Evolutionary conservation across 2,888 invertebrate species (phyloP).

Genomic region (Trachelus troglodyta): DNA sequence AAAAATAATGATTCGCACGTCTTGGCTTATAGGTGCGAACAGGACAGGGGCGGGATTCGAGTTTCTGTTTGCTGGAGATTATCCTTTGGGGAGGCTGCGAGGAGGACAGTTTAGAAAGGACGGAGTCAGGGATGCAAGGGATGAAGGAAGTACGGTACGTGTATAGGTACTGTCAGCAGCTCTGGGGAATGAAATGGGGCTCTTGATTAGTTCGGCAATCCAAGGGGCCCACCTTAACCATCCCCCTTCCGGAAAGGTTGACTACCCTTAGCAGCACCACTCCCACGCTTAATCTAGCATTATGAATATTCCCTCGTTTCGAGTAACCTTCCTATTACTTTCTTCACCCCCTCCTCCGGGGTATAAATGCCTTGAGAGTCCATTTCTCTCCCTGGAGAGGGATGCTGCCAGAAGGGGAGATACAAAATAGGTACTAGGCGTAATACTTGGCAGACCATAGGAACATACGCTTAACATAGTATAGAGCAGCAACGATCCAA

Average conservation of each 20-base stretch:
- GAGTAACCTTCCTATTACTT: constrained; percentile 6
- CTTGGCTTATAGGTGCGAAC: neutral
- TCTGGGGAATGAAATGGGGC: constrained; percentile 53
- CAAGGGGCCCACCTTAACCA: constrained; percentile 17
- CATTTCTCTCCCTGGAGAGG: neutral
- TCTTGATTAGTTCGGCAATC: constrained; percentile 60
- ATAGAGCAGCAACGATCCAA: neutral
- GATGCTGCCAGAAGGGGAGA: neutral
- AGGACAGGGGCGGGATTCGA: neutral
- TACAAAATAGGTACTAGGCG: neutral
- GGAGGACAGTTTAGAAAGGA: constrained; percentile 14
- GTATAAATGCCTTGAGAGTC: neutral
- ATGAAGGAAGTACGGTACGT: constrained; percentile 11
- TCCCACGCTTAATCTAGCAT: constrained; percentile 59
- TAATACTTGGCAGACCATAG: neutral
- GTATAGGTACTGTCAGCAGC: neutral
- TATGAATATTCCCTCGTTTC: constrained; percentile 61
- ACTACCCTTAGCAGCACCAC: constrained; percentile 30
- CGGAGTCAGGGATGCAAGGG: constrained; percentile 23
- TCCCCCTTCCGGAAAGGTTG: constrained; percentile 23
- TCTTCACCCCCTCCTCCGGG: neutral
- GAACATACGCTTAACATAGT: neutral
- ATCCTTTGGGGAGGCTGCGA: neutral
- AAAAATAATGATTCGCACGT: neutral
- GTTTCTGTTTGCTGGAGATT: neutral